A percentile compares a stretch with the other conserved stretches of the same genome.
Conservation (phyloP, 2,888 invertebrate species). For the Caenorhabditis angaria region DNA sequence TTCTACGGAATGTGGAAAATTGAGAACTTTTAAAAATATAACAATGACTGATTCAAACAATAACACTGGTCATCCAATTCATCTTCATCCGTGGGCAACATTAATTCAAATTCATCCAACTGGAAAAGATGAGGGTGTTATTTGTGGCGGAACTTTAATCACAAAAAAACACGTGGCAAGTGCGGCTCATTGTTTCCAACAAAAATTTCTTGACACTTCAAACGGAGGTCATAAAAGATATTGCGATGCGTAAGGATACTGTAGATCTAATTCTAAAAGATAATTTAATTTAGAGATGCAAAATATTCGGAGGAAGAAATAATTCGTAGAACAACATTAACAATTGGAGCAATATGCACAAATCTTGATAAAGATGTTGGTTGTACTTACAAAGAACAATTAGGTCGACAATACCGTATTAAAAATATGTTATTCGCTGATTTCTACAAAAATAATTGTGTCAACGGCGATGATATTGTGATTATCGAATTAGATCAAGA, state of each 20-base stretch:
- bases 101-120: not conserved
- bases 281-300: conserved; percentile 11
- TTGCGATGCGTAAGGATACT: conserved; percentile 17
- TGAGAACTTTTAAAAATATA: not conserved
- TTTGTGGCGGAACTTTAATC: conserved; percentile 5
- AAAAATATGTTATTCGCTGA: conserved; percentile 22
- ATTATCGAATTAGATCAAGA: conserved; percentile 24
- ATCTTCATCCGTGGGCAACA: conserved; percentile 2
- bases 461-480: conserved; percentile 33
- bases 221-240: conserved; percentile 19
- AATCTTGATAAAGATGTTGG: conserved; percentile 12
- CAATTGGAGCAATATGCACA: conserved; percentile 32
- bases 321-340: conserved; percentile 15
- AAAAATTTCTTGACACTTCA: not conserved
- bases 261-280: not conserved
- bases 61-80: not conserved
- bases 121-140: too few species aligned
- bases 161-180: conserved; percentile 1
- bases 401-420: conserved; percentile 22
- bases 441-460: conserved; percentile 26
- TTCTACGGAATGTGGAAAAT: not conserved
- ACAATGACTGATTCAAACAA: not conserved
- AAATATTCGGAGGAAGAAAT: conserved; percentile 23
- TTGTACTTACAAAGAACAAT: conserved; percentile 26
- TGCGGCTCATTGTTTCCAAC: conserved; percentile 7